Conservation (phyloP, 2,113 vertebrate genomes). For the Oreocharis arfaki region DNA sequence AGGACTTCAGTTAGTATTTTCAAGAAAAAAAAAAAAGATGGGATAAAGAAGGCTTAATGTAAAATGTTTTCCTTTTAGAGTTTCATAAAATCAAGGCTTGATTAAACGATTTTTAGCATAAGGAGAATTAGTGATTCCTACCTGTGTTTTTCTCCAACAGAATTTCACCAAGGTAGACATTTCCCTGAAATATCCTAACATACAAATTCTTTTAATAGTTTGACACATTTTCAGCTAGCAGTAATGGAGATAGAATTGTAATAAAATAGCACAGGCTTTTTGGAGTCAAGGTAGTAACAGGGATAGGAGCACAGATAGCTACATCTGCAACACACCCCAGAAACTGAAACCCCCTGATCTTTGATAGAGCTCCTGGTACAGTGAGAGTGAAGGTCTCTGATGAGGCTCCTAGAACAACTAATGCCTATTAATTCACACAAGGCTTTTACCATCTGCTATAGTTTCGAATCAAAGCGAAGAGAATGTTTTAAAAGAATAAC, state of each 20-base stretch:
- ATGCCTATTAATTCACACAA: background rate
- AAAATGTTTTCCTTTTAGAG: background rate
- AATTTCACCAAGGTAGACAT: background rate
- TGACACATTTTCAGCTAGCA: background rate
- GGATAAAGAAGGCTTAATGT: background rate
- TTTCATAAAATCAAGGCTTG: background rate
- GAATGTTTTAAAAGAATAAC: background rate
- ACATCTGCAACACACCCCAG: background rate
- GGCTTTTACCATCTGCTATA: background rate
- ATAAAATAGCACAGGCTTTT: background rate
- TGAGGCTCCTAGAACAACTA: background rate
- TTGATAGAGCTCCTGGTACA: background rate
- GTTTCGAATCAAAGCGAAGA: background rate
- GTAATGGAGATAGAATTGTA: background rate
- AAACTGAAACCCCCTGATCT: background rate
- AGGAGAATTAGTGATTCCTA: background rate
- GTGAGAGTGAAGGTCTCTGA: background rate
- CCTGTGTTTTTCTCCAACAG: background rate
- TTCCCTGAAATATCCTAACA: background rate
- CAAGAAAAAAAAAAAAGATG: background rate
- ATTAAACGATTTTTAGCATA: background rate
- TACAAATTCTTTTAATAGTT: background rate
- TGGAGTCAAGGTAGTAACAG: background rate
- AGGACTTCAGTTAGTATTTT: background rate
- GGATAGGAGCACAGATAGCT: background rate